Evolutionary conservation across 2,888 invertebrate species (phyloP), one percentile per base, ranked within the genome.

Genomic region (Lasius platythorax): DNA sequence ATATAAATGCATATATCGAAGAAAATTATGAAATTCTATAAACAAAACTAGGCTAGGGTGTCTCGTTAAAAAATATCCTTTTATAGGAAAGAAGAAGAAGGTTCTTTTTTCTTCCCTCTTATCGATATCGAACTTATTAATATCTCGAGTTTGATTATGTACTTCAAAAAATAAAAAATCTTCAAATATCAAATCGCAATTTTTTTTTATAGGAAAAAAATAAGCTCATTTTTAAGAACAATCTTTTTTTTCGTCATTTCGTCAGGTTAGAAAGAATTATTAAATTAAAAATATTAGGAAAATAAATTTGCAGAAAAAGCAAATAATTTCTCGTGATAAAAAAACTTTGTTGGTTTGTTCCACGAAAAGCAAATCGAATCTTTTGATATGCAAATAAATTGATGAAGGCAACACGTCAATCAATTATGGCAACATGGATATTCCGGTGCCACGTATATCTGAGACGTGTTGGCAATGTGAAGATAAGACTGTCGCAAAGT

Each of bases 371-470:
- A 28, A 66, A 74, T 73, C 63, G 72, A 88, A 68, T 72, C 84
- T 18, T 4, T 84, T 63, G 64, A 72, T 82, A 88, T 86, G 85
- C 78, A 89, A 89, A 90, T 85, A 37, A 50, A 66, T 56, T 40
- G 74, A 66, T 63, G 37, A 84, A 85, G 67, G 28, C 66, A 82
- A 88, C 85, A 72, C 53, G 85, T 84, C 64, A 56, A 50, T 74
- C 70, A 61, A 64, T 67, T 73, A 58, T 85, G 83, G 85, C 84
- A 84, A 76, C 84, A 43, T 64, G 83, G 43, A 84, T 79, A 66
- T 83, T 78, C 78, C 61, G 70, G 50, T 88, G 88, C 89, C 90
- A 90, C 90, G 90, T 90, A 85, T 85, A 37, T 63, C 68, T 12
- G 67, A 66, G 23, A 64, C 58, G 70, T 33, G 82, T 86, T 81